Conservation (phyloP, 1,140 invertebrate species). For the Bombus pascuorum region DNA sequence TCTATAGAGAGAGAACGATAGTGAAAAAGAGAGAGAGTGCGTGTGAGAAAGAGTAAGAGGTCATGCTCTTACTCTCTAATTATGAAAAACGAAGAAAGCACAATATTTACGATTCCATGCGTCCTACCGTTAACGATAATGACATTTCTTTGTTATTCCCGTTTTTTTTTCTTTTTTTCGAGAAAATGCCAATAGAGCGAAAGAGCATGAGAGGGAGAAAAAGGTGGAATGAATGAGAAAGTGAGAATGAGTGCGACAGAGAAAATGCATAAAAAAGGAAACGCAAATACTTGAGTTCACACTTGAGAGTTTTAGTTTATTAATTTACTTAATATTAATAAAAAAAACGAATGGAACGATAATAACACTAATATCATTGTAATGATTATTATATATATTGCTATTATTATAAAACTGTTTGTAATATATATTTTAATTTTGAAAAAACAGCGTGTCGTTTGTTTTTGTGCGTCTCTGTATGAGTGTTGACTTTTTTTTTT, state of each 20-base stretch:
- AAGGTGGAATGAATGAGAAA: not conserved
- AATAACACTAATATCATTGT: slow-evolving; percentile 81
- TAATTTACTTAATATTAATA: slow-evolving; percentile 80
- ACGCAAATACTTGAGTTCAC: slow-evolving; percentile 63
- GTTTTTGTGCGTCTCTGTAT: slow-evolving; percentile 62
- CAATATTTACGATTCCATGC: slow-evolving; percentile 53
- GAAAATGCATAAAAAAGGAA: slow-evolving; percentile 44
- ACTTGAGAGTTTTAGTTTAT: slow-evolving; percentile 73
- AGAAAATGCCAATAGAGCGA: slow-evolving; percentile 12
- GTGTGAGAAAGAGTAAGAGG: slow-evolving; percentile 7
- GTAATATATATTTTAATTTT: slow-evolving; percentile 83
- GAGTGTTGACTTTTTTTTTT: slow-evolving; percentile 26
- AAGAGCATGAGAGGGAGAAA: not conserved
- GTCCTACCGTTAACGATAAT: slow-evolving; percentile 47
- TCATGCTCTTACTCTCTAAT: not conserved
- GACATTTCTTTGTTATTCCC: slow-evolving; percentile 53
- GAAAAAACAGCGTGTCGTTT: slow-evolving; percentile 75
- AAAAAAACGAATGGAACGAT: slow-evolving; percentile 74
- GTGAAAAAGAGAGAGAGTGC: not conserved
- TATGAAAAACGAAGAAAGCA: slow-evolving; percentile 53
- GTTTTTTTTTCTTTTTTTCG: slow-evolving; percentile 32
- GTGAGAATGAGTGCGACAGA: not conserved
- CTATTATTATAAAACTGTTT: slow-evolving; percentile 81
- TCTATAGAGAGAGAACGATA: not conserved
- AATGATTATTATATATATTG: slow-evolving; percentile 80